phyloP scores from a whole-genome alignment of 1,140 invertebrate genomes.

The Zelostemma sp. region DNA sequence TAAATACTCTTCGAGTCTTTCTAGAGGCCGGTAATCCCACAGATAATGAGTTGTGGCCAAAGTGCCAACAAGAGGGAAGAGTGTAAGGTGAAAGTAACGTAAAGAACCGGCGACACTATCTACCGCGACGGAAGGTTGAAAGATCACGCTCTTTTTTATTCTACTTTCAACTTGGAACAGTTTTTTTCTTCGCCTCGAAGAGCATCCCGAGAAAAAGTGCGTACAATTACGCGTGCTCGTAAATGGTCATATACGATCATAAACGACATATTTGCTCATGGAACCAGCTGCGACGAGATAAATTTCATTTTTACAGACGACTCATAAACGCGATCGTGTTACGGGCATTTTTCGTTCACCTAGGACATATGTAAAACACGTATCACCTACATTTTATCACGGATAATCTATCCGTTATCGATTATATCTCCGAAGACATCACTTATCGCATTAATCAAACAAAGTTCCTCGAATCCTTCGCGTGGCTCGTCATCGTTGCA shows the following conservation, averaged over 20 bases:
- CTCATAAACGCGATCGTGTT: background rate
- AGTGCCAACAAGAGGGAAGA: constrained; percentile 20
- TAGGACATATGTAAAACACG: background rate
- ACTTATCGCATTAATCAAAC: constrained; percentile 4
- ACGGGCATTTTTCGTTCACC: background rate
- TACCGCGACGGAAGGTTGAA: background rate
- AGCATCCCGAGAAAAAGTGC: background rate
- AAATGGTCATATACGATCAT: too few species aligned
- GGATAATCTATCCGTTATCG: background rate
- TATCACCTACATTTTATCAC: constrained; percentile 2
- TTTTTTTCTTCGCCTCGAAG: too few species aligned
- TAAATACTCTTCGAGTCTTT: constrained; percentile 53
- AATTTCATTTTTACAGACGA: background rate
- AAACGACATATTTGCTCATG: too few species aligned
- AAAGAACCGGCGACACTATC: background rate
- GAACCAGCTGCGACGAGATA: background rate
- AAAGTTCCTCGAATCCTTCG: background rate
- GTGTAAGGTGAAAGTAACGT: background rate
- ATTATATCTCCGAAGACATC: background rate
- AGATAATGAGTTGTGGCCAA: constrained; percentile 45
- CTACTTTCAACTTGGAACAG: too few species aligned
- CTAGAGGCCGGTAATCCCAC: constrained; percentile 44
- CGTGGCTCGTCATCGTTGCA: background rate
- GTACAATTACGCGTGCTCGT: background rate
- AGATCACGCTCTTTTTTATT: background rate